A percentile compares a stretch with the other conserved stretches of the same genome.
phyloP scores from a whole-genome alignment of 2,113 vertebrate species.

The Tonatia bakeri region DNA sequence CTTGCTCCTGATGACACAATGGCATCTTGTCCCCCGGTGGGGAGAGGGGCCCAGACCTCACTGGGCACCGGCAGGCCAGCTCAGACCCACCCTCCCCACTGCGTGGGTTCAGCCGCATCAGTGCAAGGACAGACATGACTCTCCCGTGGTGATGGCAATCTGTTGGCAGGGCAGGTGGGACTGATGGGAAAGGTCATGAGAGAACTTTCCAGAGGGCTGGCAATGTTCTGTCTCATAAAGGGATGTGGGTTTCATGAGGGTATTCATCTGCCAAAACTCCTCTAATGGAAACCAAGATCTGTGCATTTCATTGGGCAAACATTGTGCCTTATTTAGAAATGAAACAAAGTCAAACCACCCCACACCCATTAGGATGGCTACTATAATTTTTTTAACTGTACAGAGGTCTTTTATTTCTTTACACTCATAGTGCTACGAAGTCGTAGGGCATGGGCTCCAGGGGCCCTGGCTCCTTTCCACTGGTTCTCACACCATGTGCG shows the following conservation, averaged over 20 bases:
- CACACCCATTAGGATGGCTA: background rate
- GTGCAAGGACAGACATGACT: background rate
- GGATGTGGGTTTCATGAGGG: background rate
- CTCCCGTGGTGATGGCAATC: background rate
- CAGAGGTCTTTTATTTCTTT: background rate
- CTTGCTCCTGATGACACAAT: accelerated
- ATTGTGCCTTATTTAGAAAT: background rate
- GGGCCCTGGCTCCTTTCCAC: background rate
- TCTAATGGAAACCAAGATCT: background rate
- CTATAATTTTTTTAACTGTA: background rate
- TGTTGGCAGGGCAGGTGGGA: background rate
- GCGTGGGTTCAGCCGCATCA: accelerated
- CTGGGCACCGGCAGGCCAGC: accelerated
- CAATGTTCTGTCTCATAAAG: background rate
- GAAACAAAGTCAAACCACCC: background rate
- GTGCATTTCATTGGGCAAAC: background rate
- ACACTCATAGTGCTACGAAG: background rate
- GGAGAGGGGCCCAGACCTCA: background rate
- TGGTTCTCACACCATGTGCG: background rate
- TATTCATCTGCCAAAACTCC: background rate
- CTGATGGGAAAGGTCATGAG: background rate
- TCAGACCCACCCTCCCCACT: background rate
- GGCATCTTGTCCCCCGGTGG: background rate
- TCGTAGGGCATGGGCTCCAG: background rate
- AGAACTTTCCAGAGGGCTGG: background rate